Evolutionary conservation across 2,797 vertebrate genomes (phyloP).

Genomic region (Antennarius maculatus): DNA sequence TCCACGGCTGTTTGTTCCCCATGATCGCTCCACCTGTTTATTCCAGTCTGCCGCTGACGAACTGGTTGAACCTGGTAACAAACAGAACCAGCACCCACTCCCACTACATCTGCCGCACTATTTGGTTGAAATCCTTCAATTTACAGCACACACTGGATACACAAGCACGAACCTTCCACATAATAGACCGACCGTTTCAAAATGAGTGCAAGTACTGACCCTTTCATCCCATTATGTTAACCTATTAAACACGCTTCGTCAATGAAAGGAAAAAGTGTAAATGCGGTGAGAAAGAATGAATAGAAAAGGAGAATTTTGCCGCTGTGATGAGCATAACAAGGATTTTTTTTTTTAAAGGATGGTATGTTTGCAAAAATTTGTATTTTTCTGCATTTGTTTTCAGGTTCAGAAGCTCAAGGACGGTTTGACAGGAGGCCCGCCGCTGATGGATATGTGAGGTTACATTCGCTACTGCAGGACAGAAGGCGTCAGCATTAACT

Average conservation of each 20-base stretch:
- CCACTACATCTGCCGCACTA: neutral
- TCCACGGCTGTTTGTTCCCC: no score
- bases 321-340: slow-evolving; percentile 18
- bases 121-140: slow-evolving; percentile 55
- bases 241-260: slow-evolving; percentile 64
- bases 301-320: slow-evolving; percentile 9
- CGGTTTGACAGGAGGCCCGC: slow-evolving; percentile 41
- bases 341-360: slow-evolving; percentile 14
- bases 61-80: no score
- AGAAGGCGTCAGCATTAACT: slow-evolving; percentile 36
- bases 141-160: slow-evolving; percentile 48
- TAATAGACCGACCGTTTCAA: slow-evolving; percentile 49
- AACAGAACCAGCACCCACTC: no score
- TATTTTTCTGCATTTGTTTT: neutral
- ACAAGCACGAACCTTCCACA: slow-evolving; percentile 32
- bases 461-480: slow-evolving; percentile 44
- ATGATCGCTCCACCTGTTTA: no score
- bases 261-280: slow-evolving; percentile 44
- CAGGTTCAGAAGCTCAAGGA: slow-evolving; percentile 43
- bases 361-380: neutral
- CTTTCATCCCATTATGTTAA: slow-evolving; percentile 59
- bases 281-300: slow-evolving; percentile 45
- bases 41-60: no score
- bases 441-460: slow-evolving; percentile 46
- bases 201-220: slow-evolving; percentile 59